Evolutionary conservation across 2,797 vertebrate genomes (phyloP).

Genomic region (Megalops cyprinoides): DNA sequence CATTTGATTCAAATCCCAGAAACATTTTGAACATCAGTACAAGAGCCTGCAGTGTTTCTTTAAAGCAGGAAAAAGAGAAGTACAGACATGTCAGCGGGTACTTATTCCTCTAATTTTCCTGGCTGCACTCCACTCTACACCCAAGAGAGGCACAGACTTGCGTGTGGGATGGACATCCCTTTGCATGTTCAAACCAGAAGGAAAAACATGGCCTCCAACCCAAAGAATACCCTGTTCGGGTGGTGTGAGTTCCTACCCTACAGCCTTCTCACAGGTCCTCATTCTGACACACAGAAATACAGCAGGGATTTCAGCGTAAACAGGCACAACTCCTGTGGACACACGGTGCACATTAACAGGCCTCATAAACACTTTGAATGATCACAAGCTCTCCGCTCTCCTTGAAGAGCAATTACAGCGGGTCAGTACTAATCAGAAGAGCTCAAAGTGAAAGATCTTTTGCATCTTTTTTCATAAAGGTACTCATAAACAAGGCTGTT

Average conservation of each 20-base stretch:
- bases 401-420: constrained; percentile 37
- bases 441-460: constrained; percentile 34
- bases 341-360: constrained; percentile 17
- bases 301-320: neutral
- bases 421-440: constrained; percentile 29
- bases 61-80: constrained; percentile 58
- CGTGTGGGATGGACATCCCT: constrained; percentile 51
- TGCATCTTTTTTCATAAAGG: constrained; percentile 33
- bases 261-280: neutral
- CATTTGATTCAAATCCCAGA: neutral
- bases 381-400: constrained; percentile 39
- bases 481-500: constrained; percentile 13
- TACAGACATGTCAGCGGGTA: constrained; percentile 65
- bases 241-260: constrained; percentile 30
- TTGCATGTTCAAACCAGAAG: constrained; percentile 62
- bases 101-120: constrained; percentile 63
- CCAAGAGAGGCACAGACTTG: constrained; percentile 47
- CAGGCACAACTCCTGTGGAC: neutral
- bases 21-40: constrained; percentile 44
- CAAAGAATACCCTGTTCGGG: constrained; percentile 30
- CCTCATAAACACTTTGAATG: constrained; percentile 29
- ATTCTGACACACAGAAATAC: neutral
- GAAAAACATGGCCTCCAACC: constrained; percentile 35
- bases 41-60: constrained; percentile 48
- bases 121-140: constrained; percentile 46